A percentile compares a stretch with the other conserved stretches of the same genome.
phyloP scores from a whole-genome alignment of 2,888 invertebrate genomes.

The Phrixothrix hirtus region DNA sequence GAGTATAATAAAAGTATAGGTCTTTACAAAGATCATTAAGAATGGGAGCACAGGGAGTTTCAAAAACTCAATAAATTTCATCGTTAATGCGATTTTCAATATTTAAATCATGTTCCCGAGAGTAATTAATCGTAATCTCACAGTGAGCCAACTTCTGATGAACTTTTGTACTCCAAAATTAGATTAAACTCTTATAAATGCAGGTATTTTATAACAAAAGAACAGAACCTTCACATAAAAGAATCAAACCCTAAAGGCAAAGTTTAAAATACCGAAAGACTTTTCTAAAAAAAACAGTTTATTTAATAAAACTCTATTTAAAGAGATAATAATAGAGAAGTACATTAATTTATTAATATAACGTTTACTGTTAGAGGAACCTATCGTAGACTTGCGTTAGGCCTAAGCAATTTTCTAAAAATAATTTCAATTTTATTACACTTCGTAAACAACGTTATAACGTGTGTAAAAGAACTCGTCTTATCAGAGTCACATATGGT shows the following conservation, averaged over 20 bases:
- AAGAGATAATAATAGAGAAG: not conserved
- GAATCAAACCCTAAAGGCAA: not conserved
- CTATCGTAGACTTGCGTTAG: no score
- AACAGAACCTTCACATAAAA: no score
- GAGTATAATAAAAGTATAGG: not conserved
- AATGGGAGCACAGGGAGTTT: conserved; percentile 20
- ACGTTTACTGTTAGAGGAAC: no score
- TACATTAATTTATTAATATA: no score
- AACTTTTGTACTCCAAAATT: conserved; percentile 22
- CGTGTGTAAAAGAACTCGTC: no score
- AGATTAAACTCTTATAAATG: conserved; percentile 20
- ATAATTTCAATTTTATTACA: no score
- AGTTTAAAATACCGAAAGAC: not conserved
- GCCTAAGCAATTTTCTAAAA: no score
- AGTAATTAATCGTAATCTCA: conserved; percentile 28
- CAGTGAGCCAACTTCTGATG: conserved; percentile 27
- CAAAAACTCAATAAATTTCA: conserved; percentile 23
- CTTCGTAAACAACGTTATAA: no score
- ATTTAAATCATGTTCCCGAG: conserved; percentile 26
- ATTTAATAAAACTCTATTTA: not conserved
- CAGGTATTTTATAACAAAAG: conserved; percentile 10
- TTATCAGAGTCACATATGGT: no score
- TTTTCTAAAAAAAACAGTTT: not conserved
- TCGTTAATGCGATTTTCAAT: conserved; percentile 26
- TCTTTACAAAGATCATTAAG: conserved; percentile 6